Evolutionary conservation across 2,797 vertebrate species (phyloP), one percentile per base, ranked within the genome.

Genomic region (Manis crassicaudata): DNA sequence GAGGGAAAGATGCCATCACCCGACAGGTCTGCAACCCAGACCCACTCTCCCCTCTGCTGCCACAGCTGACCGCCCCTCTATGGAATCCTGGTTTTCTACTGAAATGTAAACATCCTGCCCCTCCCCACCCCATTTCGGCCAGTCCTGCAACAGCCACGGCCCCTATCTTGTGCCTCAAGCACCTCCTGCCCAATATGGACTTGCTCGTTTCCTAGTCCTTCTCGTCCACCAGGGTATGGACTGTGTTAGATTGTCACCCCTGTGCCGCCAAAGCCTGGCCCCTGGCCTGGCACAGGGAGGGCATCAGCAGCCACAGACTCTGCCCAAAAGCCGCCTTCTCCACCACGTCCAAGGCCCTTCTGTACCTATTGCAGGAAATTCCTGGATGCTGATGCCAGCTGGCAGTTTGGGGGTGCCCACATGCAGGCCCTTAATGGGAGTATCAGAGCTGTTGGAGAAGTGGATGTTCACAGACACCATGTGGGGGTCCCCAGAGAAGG

Each of bases 391-490:
- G 99, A 99, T 99, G 96, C 99, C 99, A 0, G 99, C 99, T 40
- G 99, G 99, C 0, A 98, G 99, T 97, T 99, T 99, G 95, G 99
- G 99, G 35, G 99, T 99, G 4, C 98, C 99, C 63, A 99, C 96
- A 43, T 98, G 99, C 92, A 99, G 98, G 97, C 95, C 99, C 96
- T 99, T 99, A 98, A 99, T 98, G 90, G 99, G 99, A 0, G 98
- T 96, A 0, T 99, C 98, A 0, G 99, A 99, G 98, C 98, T 99
- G 98, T 99, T 99, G 96, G 99, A 99, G 98, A 99, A 99, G 97
- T 99, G 99, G 98, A 99, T 99, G 98, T 99, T 99, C 40, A 99
- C 98, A 0, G 99, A 99, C 97, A 99, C 99, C 99, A 99, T 99
- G 97, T 99, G 99, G 0, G 98, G 98, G 84, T 99, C 99, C 0